Evolutionary conservation across 2,113 vertebrate genomes (phyloP).

Genomic region (Lipotes vexillifer): DNA sequence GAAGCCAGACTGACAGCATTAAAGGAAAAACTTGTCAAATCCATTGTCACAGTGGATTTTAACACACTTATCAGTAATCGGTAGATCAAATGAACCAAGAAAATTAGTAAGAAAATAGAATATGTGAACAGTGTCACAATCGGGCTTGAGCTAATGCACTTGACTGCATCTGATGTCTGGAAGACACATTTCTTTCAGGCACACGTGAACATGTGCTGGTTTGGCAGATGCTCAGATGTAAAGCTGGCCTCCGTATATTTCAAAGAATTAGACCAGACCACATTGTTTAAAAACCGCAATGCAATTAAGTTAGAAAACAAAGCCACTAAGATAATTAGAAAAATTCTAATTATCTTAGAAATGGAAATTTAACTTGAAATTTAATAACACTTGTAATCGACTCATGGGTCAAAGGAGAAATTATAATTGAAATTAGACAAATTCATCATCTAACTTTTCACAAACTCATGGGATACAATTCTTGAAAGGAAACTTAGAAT

Average conservation of each 20-base stretch:
- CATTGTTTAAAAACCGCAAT: not conserved
- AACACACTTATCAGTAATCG: not conserved
- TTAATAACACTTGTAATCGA: not conserved
- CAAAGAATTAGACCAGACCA: not conserved
- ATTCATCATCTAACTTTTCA: not conserved
- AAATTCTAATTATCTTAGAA: too few relatives aligned
- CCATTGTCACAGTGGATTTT: not conserved
- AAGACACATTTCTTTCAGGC: not conserved
- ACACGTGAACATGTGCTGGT: rapidly evolving
- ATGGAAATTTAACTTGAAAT: not conserved
- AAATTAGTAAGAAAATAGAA: not conserved
- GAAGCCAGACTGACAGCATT: not conserved
- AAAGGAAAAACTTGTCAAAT: not conserved
- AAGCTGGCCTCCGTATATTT: not conserved
- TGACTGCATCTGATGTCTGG: not conserved
- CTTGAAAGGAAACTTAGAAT: not conserved
- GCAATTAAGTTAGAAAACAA: not conserved
- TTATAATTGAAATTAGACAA: not conserved
- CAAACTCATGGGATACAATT: not conserved
- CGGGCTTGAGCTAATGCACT: not conserved
- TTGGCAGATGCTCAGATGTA: not conserved
- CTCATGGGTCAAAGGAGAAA: conserved; percentile 17
- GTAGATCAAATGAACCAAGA: not conserved
- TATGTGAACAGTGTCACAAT: not conserved
- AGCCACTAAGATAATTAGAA: not conserved